Evolutionary conservation across 1,140 invertebrate genomes (phyloP).

Genomic region (Bombus sylvicola): DNA sequence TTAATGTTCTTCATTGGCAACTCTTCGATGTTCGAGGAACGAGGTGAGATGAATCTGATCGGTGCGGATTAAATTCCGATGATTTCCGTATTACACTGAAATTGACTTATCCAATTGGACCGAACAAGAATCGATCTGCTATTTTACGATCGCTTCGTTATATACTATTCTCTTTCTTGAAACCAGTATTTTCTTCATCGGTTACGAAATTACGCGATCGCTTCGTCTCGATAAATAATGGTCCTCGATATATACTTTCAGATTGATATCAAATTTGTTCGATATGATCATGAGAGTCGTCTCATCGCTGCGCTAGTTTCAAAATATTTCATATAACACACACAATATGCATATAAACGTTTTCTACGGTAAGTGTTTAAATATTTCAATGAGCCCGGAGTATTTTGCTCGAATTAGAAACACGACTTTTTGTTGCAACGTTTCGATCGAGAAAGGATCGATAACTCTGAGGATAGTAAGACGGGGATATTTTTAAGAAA

Average conservation of each 20-base stretch:
- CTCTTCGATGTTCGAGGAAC: constrained; percentile 19
- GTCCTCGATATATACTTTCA: too few relatives aligned
- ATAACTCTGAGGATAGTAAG: too few relatives aligned
- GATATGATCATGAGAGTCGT: too few relatives aligned
- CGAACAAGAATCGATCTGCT: neutral
- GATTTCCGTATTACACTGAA: constrained; percentile 28
- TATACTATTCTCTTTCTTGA: neutral
- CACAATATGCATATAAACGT: neutral
- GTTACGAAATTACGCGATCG: too few relatives aligned
- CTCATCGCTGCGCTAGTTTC: too few relatives aligned
- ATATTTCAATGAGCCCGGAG: too few relatives aligned
- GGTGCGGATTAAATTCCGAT: constrained; percentile 31
- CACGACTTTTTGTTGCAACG: neutral
- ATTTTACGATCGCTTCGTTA: neutral
- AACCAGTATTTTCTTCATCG: neutral
- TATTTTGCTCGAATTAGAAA: neutral
- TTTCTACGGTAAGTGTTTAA: too few relatives aligned
- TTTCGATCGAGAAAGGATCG: too few relatives aligned
- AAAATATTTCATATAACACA: too few relatives aligned
- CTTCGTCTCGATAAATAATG: too few relatives aligned
- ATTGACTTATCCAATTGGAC: neutral
- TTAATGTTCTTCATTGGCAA: constrained; percentile 33
- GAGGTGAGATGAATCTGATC: constrained; percentile 32
- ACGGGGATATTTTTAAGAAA: neutral
- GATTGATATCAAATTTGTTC: too few relatives aligned